A percentile compares a stretch with the other conserved stretches of the same genome.
Evolutionary conservation across 2,797 vertebrate species (phyloP).

Genomic region (Clarias laeviceps): DNA sequence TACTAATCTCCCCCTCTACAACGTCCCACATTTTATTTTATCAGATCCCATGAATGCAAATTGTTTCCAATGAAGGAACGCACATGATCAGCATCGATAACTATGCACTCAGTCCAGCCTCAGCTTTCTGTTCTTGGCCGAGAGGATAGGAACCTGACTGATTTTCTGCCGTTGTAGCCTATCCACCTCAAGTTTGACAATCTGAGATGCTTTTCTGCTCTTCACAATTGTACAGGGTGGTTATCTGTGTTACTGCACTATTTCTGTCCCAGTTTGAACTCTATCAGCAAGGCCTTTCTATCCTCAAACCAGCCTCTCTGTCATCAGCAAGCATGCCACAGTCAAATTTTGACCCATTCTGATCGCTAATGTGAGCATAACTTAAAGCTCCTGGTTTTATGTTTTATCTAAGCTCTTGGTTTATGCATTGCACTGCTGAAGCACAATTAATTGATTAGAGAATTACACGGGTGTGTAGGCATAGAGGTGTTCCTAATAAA

Average conservation of each 20-base stretch:
- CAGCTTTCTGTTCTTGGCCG: no score
- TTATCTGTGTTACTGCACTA: not conserved
- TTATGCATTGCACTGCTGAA: not conserved
- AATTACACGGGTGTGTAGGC: not conserved
- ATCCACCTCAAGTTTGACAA: not conserved
- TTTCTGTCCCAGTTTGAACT: not conserved
- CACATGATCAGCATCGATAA: no score
- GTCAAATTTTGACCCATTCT: not conserved
- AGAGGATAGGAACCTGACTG: no score
- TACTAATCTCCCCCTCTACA: not conserved
- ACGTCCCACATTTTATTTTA: not conserved
- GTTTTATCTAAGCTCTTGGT: no score
- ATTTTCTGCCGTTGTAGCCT: not conserved
- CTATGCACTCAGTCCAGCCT: no score
- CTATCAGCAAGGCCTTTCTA: not conserved
- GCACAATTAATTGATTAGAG: not conserved
- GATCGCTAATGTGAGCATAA: not conserved
- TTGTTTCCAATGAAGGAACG: no score
- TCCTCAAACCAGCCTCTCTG: not conserved
- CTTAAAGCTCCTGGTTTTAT: not conserved
- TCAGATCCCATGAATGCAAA: not conserved
- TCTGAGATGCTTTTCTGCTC: not conserved
- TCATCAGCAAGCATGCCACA: not conserved
- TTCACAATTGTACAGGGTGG: not conserved
- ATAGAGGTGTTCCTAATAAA: not conserved